These are phyloP conservation scores for Hippasteria phrygiana DNA, from an alignment of 53 echinoderm and acorn worm species.

Conservation along the genomic window DNA sequence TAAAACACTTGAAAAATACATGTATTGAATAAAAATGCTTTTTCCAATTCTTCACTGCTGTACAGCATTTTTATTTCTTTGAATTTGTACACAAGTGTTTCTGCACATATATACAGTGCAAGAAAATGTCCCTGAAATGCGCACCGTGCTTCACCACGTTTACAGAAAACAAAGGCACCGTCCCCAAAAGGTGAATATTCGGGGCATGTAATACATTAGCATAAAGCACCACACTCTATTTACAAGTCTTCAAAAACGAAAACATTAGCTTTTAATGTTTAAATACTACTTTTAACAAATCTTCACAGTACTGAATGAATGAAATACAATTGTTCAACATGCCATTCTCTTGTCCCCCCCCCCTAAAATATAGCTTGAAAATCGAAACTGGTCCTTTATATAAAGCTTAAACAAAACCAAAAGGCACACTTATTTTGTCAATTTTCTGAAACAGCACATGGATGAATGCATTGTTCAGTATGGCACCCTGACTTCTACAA, in stretches of 20 bases:
- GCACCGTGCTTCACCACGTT: not conserved
- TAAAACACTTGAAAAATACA: too few relatives aligned
- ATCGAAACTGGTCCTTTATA: too few relatives aligned
- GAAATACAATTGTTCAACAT: too few relatives aligned
- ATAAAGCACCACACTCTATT: slow-evolving; percentile 1
- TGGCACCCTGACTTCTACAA: not conserved
- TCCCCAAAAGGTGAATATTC: not conserved
- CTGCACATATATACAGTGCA: slow-evolving; percentile 32
- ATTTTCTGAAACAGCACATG: too few relatives aligned
- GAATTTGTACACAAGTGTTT: slow-evolving; percentile 15
- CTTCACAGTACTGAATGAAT: too few relatives aligned
- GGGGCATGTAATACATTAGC: not conserved
- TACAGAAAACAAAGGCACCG: not conserved
- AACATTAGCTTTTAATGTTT: too few relatives aligned
- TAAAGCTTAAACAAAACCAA: too few relatives aligned
- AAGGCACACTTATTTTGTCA: too few relatives aligned
- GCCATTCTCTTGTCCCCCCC: too few relatives aligned
- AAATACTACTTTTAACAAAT: too few relatives aligned
- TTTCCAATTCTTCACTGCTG: not conserved
- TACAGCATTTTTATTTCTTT: not conserved
- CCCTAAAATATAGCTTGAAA: too few relatives aligned
- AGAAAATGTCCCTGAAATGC: slow-evolving; percentile 13
- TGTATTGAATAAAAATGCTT: not conserved
- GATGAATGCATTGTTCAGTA: not conserved
- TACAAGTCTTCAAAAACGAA: not conserved